Evolutionary conservation across 2,113 vertebrate genomes (phyloP).

Genomic region (Rattus rattus): DNA sequence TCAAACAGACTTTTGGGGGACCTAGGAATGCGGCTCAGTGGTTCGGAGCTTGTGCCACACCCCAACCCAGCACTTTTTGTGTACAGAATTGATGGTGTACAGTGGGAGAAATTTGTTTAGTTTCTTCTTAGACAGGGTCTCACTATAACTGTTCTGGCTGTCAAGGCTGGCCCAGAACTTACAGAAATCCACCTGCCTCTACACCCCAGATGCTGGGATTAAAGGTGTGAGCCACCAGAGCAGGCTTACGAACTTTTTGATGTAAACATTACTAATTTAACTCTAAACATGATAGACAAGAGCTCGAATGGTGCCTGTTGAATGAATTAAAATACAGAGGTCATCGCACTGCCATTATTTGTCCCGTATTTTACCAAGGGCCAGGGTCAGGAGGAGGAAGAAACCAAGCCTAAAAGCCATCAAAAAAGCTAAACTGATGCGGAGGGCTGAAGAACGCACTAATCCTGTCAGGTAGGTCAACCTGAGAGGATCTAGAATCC

Average conservation of each 20-base stretch:
- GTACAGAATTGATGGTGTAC: not conserved
- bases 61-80: not conserved
- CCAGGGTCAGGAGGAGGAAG: not conserved
- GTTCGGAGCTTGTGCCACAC: not conserved
- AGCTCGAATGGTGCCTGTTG: not conserved
- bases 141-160: not conserved
- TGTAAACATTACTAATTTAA: not conserved
- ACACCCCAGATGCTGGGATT: not conserved
- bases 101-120: not conserved
- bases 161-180: not conserved
- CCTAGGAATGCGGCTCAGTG: not conserved
- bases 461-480: not conserved
- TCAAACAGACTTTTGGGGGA: not conserved
- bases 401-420: not conserved
- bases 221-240: not conserved
- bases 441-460: not conserved
- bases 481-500: too few species aligned
- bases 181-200: not conserved
- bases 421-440: not conserved
- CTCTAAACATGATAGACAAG: not conserved
- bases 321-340: not conserved
- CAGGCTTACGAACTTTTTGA: not conserved
- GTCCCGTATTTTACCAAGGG: not conserved
- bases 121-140: not conserved
- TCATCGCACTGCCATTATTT: not conserved